A percentile compares a stretch with the other conserved stretches of the same genome.
Conservation (phyloP, 1,140 invertebrate genomes). For the Mylabris phalerata region DNA sequence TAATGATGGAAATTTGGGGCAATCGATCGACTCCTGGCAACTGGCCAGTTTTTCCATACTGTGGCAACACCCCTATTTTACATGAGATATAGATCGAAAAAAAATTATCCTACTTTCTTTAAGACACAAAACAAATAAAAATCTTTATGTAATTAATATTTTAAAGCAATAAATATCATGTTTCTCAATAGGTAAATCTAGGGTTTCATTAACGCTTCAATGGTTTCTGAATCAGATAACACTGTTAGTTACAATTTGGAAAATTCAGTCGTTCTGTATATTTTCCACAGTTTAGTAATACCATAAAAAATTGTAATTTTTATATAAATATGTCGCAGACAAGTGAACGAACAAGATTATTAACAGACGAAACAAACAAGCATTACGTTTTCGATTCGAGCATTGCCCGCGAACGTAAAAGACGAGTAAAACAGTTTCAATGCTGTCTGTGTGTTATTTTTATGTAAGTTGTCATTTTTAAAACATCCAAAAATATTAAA, state of each 20-base stretch:
- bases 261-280: not conserved
- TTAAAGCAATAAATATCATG: not conserved
- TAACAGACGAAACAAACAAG: constrained; percentile 45
- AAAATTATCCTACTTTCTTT: not conserved
- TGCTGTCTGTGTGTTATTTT: constrained; percentile 59
- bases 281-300: not conserved
- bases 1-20: no score
- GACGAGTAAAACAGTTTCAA: constrained; percentile 58
- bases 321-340: constrained; percentile 17
- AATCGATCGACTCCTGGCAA: no score
- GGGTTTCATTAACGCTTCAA: constrained; percentile 28
- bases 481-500: not conserved
- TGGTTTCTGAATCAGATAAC: constrained; percentile 22
- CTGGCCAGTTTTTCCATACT: no score
- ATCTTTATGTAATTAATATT: not conserved
- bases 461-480: constrained; percentile 49
- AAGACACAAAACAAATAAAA: not conserved
- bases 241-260: constrained; percentile 2
- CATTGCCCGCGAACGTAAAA: constrained; percentile 49
- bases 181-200: constrained; percentile 8
- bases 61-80: not conserved
- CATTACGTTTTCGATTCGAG: constrained; percentile 58
- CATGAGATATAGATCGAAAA: not conserved
- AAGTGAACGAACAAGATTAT: constrained; percentile 27
- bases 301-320: constrained; percentile 1